Base-by-base conservation (phyloP, 2,888 invertebrate species). In the Pollenia labialis region DNA sequence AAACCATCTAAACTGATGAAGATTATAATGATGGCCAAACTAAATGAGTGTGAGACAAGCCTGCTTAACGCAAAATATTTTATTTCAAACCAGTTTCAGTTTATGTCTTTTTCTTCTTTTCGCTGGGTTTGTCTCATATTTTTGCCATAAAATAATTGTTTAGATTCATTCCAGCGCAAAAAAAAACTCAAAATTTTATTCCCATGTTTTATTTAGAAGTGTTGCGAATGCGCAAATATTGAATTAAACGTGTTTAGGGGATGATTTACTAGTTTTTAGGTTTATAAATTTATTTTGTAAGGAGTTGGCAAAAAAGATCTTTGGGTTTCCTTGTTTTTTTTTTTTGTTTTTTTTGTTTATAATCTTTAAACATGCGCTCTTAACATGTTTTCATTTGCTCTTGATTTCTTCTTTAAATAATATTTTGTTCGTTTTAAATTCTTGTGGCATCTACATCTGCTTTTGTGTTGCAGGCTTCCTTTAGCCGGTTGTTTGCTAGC, bases 61-160 rank as follows among this genome's bases (percentile, higher is more conserved):
- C 69, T 68, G 68, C 68, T 75, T 82, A 82, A 44, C 60, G 80
- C 46, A 71, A 80, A 60, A 80, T 80, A 80, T 80, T 80, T 80
- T 16, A 64, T 62, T 54, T 18, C 58, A 82, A 82, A 82, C 81
- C 75, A 75, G 81, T 82, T 81, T 82, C 40, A 46, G 32, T 82
- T 82, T 68, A 75, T 58, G 75, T 75, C 50, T 66, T 71, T 62
- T 32, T 40, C 32, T 50, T 40, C n/a, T 4, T 75, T 9, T 62
- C 6, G n/a, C 12, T 32, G 12, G 32, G 32, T n/a, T 42, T 42
- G 50, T n/a, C 11, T 74, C 12, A 16, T 50, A 40, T 60, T 79
- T 69, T 50, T 69, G 56, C 66, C 66, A 32, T 9, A 62, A 52
- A 80, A 71, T 64, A 80, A 46, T 56, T 79, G 32, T 32, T 40